Conservation (phyloP, 2,113 vertebrate genomes). For the Nymphicus hollandicus region DNA sequence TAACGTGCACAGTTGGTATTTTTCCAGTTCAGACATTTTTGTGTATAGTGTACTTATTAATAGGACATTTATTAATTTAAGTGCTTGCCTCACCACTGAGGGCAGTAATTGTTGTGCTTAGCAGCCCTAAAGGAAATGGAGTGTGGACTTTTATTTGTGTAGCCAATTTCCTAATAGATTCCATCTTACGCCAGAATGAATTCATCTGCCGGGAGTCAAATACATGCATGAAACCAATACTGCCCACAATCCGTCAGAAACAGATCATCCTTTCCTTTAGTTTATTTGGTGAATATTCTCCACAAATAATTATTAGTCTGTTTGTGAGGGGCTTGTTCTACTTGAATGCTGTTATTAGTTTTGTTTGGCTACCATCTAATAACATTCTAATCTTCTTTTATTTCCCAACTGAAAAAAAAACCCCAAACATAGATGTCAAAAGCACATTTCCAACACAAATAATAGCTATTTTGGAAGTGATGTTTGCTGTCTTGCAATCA, state of each 20-base stretch:
- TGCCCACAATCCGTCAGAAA: not conserved
- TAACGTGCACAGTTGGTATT: not conserved
- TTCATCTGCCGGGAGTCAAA: not conserved
- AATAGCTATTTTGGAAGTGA: not conserved
- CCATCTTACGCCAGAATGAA: not conserved
- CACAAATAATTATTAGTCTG: not conserved
- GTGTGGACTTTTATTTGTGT: not conserved
- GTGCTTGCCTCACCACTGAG: conserved; percentile 22
- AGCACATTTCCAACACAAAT: not conserved
- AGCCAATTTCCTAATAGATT: conserved; percentile 14
- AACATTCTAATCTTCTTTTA: not conserved
- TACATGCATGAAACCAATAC: not conserved
- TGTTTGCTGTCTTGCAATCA: not conserved
- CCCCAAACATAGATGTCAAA: not conserved
- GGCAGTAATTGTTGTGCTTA: conserved; percentile 24
- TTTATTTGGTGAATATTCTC: not conserved
- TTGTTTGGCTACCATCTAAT: not conserved
- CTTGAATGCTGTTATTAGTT: not conserved
- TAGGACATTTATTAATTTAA: conserved; percentile 47
- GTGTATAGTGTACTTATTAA: conserved; percentile 46
- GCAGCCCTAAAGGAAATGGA: conserved; percentile 48
- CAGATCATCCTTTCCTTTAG: not conserved
- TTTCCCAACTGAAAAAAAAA: not conserved
- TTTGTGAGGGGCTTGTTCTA: not conserved
- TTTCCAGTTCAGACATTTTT: conserved; percentile 10